Percentiles rank a stretch among this genome's conserved stretches.
Evolutionary conservation across 2,888 invertebrate species (phyloP).

Genomic region (Amiota minor): DNA sequence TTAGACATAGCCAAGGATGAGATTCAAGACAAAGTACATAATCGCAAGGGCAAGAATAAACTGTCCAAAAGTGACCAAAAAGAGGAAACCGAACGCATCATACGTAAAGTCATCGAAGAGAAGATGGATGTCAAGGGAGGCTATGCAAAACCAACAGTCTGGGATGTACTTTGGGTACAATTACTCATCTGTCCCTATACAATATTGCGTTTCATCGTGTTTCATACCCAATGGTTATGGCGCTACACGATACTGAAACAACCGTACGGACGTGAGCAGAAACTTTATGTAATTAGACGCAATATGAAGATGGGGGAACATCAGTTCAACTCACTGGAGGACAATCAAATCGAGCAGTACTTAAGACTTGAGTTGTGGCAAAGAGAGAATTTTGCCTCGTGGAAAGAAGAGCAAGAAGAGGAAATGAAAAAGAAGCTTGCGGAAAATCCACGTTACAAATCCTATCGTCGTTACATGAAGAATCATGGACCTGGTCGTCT

Average conservation of each 20-base stretch:
- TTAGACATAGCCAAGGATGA: conserved; percentile 79
- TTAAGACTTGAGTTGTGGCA: conserved; percentile 87
- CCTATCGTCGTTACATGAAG: conserved; percentile 91
- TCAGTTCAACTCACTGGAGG: conserved; percentile 83
- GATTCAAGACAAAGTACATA: conserved; percentile 74
- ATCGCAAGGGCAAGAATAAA: conserved; percentile 75
- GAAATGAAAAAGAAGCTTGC: conserved; percentile 88
- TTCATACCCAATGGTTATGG: conserved; percentile 88
- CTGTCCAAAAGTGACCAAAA: conserved; percentile 78
- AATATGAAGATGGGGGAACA: conserved; percentile 82
- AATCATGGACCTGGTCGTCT: conserved; percentile 91
- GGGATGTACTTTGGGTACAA: conserved; percentile 89
- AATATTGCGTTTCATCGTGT: conserved; percentile 80
- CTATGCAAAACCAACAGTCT: conserved; percentile 87
- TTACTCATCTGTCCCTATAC: conserved; percentile 86
- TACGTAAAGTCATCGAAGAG: conserved; percentile 88
- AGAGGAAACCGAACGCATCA: conserved; percentile 85
- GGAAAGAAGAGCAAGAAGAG: conserved; percentile 89
- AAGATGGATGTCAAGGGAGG: conserved; percentile 96
- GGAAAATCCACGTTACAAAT: conserved; percentile 89
- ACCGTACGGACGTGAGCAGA: conserved; percentile 87
- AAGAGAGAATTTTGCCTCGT: conserved; percentile 83
- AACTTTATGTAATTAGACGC: conserved; percentile 87
- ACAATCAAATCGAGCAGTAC: conserved; percentile 82
- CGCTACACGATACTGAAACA: conserved; percentile 83